These are phyloP conservation scores for Acinonyx jubatus DNA, from an alignment of 2,113 vertebrate species.

Conservation along the genomic window DNA sequence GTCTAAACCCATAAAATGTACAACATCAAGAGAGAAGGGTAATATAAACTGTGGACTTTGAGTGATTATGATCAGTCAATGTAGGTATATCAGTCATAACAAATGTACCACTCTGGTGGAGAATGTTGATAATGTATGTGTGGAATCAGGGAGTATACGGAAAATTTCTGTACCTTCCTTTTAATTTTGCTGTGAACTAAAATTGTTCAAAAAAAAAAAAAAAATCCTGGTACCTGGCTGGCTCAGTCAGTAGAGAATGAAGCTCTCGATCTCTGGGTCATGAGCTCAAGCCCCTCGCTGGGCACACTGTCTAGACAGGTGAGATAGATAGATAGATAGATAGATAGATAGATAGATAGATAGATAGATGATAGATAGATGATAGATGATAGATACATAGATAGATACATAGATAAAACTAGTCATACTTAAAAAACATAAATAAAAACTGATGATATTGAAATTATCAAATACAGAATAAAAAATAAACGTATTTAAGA, in stretches of 20 bases:
- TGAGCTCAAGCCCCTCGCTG: neutral
- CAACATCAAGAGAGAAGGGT: neutral
- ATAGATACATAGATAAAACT: neutral
- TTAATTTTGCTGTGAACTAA: neutral
- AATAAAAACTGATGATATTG: neutral
- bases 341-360: neutral
- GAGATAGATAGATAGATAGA: neutral
- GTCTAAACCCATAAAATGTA: neutral
- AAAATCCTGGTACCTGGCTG: neutral
- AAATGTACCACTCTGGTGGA: neutral
- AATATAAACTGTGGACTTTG: neutral
- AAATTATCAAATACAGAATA: neutral
- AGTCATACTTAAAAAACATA: neutral
- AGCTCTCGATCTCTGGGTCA: neutral
- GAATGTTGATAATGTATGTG: neutral
- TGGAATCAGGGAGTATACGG: neutral
- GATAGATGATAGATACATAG: too few relatives aligned
- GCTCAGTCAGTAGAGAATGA: neutral
- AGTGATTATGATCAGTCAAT: neutral
- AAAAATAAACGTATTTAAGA: neutral
- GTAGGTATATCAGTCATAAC: neutral
- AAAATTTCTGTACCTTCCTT: neutral
- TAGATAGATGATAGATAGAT: neutral
- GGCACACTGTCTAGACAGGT: neutral
- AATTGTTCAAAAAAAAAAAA: neutral